Base-by-base conservation (phyloP, 1,140 invertebrate species). In the Thaumetopoea pityocampa region DNA sequence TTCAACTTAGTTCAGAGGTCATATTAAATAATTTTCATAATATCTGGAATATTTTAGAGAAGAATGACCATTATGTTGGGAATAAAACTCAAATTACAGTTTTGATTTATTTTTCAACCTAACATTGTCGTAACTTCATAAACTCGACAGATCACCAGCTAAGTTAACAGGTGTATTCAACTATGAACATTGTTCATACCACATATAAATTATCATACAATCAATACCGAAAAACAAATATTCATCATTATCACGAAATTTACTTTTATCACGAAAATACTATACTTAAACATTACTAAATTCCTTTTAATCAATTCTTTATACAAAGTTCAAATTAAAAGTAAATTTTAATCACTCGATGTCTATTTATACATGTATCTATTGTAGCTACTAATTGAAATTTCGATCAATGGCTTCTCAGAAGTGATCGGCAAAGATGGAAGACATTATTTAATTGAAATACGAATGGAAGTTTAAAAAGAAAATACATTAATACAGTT, bases 161-260 rank as follows among this genome's bases (percentile, higher is more conserved):
- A 27, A 41, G 57, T 54, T 70, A 73, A 82, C 74, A 73, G 72
- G 62, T 78, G 67, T 70, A 73, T 61, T 71, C 59, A 70, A 51
- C 58, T 79, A 77, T 80, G 73, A 80, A 82, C 73, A 80, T 83
- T 68, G 76, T 83, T 76, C 79, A 80, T 79, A 79, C 67, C 46
- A 55, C 67, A 71, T 74, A 43, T 76, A 59, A 74, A 63, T 66
- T 69, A 78, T 65, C 51, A 71, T 74, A 80, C 76, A 77, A 65
- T 80, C 79, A 78, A 70, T 83, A 80, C 65, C 62, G 72, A 77
- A 72, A 80, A 80, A 79, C 64, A 70, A 73, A 71, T 64, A 68
- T 33, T 62, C 45, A 52, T 55, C 44, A 54, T 65, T 66, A 66
- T 66, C 62, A 66, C 62, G 58, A 62, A 61, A 51, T 55, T 76